Evolutionary conservation across 37 sponge, comb jelly and placozoan genomes (phyloP), one percentile per base, ranked within the genome.

Genomic region (Bolinopsis microptera): DNA sequence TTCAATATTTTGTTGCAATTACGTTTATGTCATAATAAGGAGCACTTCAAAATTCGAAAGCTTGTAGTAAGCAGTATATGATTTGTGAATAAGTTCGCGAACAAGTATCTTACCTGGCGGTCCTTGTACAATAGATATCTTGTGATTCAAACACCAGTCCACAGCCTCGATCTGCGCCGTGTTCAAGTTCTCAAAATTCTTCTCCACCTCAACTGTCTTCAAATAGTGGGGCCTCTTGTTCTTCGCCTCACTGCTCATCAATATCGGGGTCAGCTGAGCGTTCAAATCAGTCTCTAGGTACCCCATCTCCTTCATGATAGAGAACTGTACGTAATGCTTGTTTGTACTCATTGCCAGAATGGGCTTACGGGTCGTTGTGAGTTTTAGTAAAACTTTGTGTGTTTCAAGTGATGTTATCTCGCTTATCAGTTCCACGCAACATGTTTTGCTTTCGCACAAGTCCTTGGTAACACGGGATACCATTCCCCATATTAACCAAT

Each of bases 191-290:
- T 86, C 36, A 27, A 86, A 34, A 0, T 9, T 2, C 61, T 34
- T 34, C 90, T 23, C 61, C 31, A 36, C 90, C 27, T 22, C 30
- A 0, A 39, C 90, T 22, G 61, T 21, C 41, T 24, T 38, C 48
- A 86, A 3, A 27, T 86, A 86, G 61, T 86, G 90, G 13, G 90
- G 90, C 30, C n/a, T 24, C n/a, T 28, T 86, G 61, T 41, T 86
- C 41, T 35, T 30, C 3, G 34, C 38, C 22, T 31, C 37, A 26
- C 74, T 70, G 3, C 61, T 23, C 35, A 41, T 8, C 90, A 86
- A 41, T 38, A 86, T 38, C 32, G 41, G 26, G 0, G 41, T 40
- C 30, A 86, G 36, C 26, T 86, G 38, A 2, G 2, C 28, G 31
- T 41, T 18, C 26, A 86, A 25, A 27, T 86, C 90, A 0, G 0